A percentile compares a stretch with the other conserved stretches of the same genome.
These are phyloP conservation scores for Gulo gulo DNA, from an alignment of 2,113 vertebrate species.

Conservation along the genomic window DNA sequence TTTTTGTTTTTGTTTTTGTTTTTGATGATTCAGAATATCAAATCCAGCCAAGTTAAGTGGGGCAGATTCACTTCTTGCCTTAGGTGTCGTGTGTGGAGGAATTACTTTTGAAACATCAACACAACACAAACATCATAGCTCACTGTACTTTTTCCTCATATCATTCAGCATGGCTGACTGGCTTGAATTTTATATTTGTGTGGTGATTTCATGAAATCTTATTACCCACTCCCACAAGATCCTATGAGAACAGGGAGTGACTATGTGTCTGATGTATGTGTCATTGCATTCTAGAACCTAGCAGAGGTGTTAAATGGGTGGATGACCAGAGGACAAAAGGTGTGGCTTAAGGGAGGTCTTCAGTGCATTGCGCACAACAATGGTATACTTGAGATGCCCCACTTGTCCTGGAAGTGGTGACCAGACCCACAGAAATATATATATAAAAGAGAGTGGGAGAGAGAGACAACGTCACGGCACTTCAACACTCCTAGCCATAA, in stretches of 20 bases:
- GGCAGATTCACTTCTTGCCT: not conserved
- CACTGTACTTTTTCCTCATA: not conserved
- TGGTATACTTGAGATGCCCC: not conserved
- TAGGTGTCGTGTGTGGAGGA: not conserved
- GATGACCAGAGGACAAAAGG: not conserved
- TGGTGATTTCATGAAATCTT: constrained; percentile 11
- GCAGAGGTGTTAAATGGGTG: not conserved
- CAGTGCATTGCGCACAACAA: not conserved
- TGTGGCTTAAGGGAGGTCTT: not conserved
- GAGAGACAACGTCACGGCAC: not conserved
- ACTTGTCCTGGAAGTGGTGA: not conserved
- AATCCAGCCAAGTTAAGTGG: not conserved
- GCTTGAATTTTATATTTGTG: not conserved
- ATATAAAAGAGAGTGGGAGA: not conserved
- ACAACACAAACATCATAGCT: not conserved
- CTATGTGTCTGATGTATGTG: not conserved
- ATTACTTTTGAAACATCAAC: not conserved
- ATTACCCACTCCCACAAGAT: not conserved
- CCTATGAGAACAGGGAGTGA: not conserved
- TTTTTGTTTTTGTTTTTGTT: not conserved
- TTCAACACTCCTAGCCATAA: not conserved
- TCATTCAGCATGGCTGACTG: not conserved
- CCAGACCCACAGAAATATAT: not conserved
- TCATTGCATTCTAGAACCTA: not conserved
- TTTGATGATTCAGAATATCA: not conserved